Evolutionary conservation across 2,888 invertebrate species (phyloP), one percentile per base, ranked within the genome.

Genomic region (Meiosimyza platycephala): DNA sequence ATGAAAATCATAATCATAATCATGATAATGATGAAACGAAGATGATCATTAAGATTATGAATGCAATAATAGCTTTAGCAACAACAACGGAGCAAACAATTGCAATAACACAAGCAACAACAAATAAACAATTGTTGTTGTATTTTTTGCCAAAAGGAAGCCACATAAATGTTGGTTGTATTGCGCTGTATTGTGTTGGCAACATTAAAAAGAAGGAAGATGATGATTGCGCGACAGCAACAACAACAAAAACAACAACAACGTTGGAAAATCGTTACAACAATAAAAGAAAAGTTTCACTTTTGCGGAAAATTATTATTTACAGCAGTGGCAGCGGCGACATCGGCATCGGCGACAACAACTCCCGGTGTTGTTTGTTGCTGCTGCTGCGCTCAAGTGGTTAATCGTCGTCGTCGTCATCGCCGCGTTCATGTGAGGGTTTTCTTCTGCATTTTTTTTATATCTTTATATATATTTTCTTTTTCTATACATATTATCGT

Each of bases 251-350:
- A 57, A 64, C 57, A 57, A 47, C 62, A 11, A 40, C 69, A 67
- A n/a, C n/a, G n/a, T 47, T 48, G 54, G 52, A n/a, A 62, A 40
- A 50, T 63, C 40, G 40, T 40, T 40, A 40, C 40, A 9, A 40
- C 6, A 40, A 40, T 9, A 40, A 40, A 6, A 40, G 9, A 64
- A 75, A 77, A 79, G 77, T 83, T 82, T 83, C 83, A 80, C 82
- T 82, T 82, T 83, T 79, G 77, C 75, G 69, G 76, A 76, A 80
- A 78, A 78, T 72, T 75, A 65, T 73, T 57, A 62, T 71, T 71
- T 65, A 47, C 28, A 22, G 59, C 22, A 22, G 59, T 3, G 1
- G 40, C 5, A 40, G 40, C 40, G 7, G 9, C 40, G 40, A 40
- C 40, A 40, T 6, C 40, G 40, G 40, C 28, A 28, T 4, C 28